These are phyloP conservation scores for Mycalesis mineus DNA, from an alignment of 2,888 invertebrate genomes.

Conservation along the genomic window DNA sequence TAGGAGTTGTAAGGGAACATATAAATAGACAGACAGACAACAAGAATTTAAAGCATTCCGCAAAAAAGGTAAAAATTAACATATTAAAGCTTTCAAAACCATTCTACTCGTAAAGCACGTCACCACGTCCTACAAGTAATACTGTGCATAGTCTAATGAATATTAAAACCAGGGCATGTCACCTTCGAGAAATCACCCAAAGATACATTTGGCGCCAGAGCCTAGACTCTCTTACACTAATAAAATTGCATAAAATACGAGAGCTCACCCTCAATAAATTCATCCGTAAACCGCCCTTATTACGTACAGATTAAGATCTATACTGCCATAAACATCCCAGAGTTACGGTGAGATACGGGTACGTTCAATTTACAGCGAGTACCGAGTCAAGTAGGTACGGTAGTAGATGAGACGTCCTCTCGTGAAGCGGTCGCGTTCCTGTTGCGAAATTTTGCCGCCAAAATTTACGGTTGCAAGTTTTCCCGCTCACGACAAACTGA, in stretches of 20 bases:
- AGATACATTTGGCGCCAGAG: background rate
- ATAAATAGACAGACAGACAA: too few species aligned
- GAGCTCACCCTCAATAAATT: background rate
- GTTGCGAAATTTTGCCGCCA: conserved; percentile 43
- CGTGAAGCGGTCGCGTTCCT: conserved; percentile 34
- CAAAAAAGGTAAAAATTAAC: too few species aligned
- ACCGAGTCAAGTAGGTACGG: conserved; percentile 15
- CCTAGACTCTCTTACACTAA: background rate
- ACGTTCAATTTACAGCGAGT: conserved; percentile 14
- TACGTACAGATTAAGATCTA: background rate
- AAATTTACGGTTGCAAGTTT: conserved; percentile 34
- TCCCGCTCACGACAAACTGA: too few species aligned
- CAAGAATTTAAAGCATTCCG: too few species aligned
- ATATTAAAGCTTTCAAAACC: too few species aligned
- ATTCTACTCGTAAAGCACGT: too few species aligned
- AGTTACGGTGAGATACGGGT: conserved; percentile 11
- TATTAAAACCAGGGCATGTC: background rate
- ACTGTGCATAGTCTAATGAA: too few species aligned
- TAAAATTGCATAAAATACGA: conserved; percentile 3
- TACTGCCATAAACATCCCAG: conserved; percentile 5
- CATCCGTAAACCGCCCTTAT: background rate
- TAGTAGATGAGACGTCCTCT: conserved; percentile 24
- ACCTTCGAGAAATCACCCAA: background rate
- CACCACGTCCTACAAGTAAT: too few species aligned
- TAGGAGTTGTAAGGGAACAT: too few species aligned